phyloP scores from a whole-genome alignment of 2,888 invertebrate genomes.

The Callimorpha dominula region DNA sequence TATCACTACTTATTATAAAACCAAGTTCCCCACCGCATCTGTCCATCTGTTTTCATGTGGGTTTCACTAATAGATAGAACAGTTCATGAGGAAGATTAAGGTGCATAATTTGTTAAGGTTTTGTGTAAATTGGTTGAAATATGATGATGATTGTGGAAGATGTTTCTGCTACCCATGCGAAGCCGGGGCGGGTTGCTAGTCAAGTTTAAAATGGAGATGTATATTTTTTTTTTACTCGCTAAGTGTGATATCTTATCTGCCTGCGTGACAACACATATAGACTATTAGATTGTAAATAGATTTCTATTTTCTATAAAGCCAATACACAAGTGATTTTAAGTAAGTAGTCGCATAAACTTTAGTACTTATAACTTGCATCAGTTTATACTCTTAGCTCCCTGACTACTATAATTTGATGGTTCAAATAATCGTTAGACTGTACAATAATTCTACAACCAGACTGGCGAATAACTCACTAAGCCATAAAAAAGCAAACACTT shows the following conservation, averaged over 20 bases:
- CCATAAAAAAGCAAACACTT: conserved; percentile 56
- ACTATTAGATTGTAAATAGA: background rate
- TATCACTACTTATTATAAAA: background rate
- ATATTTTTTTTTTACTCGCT: background rate
- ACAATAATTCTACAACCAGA: conserved; percentile 21
- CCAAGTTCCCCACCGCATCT: no score
- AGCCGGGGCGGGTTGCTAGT: no score
- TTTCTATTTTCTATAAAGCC: background rate
- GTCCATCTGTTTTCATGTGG: no score
- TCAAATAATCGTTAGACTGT: conserved; percentile 17
- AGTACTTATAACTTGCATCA: background rate
- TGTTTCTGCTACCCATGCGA: no score
- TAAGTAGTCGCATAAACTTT: no score
- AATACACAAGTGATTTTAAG: background rate
- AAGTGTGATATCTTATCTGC: background rate
- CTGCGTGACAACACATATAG: no score
- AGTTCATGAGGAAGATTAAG: no score
- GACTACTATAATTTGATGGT: conserved; percentile 8
- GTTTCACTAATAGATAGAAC: no score
- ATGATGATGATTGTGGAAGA: no score
- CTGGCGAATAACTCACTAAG: conserved; percentile 46
- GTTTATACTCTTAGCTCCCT: background rate
- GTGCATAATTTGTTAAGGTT: no score
- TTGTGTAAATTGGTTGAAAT: no score
- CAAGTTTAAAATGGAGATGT: background rate